Evolutionary conservation across 2,888 invertebrate species (phyloP), one percentile per base, ranked within the genome.

Genomic region (Pegoplata infirma): DNA sequence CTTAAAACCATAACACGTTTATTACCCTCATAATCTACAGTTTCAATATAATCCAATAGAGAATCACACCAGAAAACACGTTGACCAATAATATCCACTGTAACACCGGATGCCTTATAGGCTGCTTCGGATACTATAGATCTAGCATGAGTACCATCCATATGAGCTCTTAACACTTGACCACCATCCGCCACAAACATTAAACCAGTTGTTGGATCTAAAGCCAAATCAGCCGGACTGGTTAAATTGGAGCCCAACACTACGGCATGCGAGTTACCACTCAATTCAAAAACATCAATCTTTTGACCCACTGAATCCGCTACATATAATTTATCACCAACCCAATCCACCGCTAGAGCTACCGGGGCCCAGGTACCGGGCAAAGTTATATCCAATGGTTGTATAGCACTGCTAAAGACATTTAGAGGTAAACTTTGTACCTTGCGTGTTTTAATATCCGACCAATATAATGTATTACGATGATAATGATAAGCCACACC

Each of bases 1-100:
- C 96, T 90, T 2, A 97, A 90, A 0, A 97, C 94, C 87, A 96
- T 92, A 78, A 94, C 94, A 80, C 98, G 91, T 82, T 94, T 93
- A 76, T 93, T 92, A 0, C 98, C 98, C 63, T 96, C 93, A 89
- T 99, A 99, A 88, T 98, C 97, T 0, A 98, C 96, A 0, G 97
- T 96, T 87, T 98, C 98, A 81, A 99, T 97, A 87, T 98, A 97
- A 90, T 99, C 98, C 66, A 98, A 90, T 12, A 98, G 91, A 0
- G 97, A 96, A 88, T 99, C 99, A 85, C 98, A 98, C 98, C 98
- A 99, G 90, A 96, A 98, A 6, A 99, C 93, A 59, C 98, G 91
- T 84, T 95, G 94, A 0, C 95, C 94, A 21, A 97, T 94, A n/a
- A 96, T 94, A 89, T 99, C 98, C 0, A 97, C 94, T 0, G 97